phyloP scores from a whole-genome alignment of 1,140 invertebrate genomes.

The Lerema accius region DNA sequence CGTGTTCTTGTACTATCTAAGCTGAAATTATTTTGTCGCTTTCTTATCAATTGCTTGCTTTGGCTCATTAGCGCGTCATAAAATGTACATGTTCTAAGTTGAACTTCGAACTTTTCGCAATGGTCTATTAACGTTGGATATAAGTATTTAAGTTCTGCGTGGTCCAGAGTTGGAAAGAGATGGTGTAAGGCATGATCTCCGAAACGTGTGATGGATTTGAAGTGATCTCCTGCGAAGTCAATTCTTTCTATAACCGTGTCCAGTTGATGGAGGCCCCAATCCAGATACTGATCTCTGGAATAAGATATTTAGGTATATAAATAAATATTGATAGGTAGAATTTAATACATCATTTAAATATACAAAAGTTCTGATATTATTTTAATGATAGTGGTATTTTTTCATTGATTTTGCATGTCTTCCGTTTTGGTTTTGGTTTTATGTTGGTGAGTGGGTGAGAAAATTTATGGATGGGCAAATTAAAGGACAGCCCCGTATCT shows the following conservation, averaged over 20 bases:
- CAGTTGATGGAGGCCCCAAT: conserved; percentile 92
- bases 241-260: conserved; percentile 89
- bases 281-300: conserved; percentile 75
- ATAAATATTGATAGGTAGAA: too few species aligned
- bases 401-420: too few species aligned
- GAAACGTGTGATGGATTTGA: conserved; percentile 88
- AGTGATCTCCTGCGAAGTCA: conserved; percentile 79
- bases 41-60: conserved; percentile 65
- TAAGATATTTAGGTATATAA: too few species aligned
- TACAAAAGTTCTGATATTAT: too few species aligned
- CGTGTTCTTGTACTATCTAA: conserved; percentile 4
- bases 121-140: conserved; percentile 69
- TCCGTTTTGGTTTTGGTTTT: too few species aligned
- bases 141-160: conserved; percentile 84
- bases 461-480: too few species aligned
- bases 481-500: too few species aligned
- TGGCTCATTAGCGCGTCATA: conserved; percentile 59
- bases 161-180: conserved; percentile 92
- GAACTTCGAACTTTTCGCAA: conserved; percentile 65
- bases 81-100: conserved; percentile 58
- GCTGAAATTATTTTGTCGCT: conserved; percentile 59
- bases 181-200: conserved; percentile 92
- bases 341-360: too few species aligned
- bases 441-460: too few species aligned
- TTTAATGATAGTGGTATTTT: too few species aligned